phyloP scores from a whole-genome alignment of 2,797 vertebrate genomes.

The Kryptopterus vitreolus region DNA sequence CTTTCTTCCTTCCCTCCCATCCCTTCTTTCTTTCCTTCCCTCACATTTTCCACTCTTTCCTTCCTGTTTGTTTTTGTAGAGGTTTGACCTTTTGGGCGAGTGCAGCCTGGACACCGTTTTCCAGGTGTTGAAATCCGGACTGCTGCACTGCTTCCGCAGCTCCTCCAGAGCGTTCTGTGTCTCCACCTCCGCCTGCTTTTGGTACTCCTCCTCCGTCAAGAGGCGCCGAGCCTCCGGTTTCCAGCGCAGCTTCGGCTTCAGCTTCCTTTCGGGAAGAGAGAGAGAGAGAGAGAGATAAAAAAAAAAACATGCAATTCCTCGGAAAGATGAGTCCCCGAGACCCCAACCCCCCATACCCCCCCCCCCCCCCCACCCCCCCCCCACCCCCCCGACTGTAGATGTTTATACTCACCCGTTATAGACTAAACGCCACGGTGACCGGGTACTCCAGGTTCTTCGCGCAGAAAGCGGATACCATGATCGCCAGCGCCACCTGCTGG shows the following conservation, averaged over 20 bases:
- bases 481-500: slow-evolving; percentile 78
- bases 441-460: slow-evolving; percentile 89
- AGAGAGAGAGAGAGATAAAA: no score
- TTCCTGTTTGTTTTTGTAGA: slow-evolving; percentile 14
- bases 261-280: slow-evolving; percentile 68
- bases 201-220: slow-evolving; percentile 90
- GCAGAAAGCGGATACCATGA: slow-evolving; percentile 80
- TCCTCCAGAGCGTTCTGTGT: slow-evolving; percentile 85
- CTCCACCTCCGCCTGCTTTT: slow-evolving; percentile 84
- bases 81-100: slow-evolving; percentile 87
- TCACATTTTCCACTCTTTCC: no score
- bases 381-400: no score
- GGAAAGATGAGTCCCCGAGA: no score
- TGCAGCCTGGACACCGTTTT: slow-evolving; percentile 84
- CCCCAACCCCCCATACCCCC: no score
- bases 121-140: slow-evolving; percentile 90
- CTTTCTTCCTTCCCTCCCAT: no score
- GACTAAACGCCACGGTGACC: slow-evolving; percentile 56
- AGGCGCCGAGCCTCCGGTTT: slow-evolving; percentile 79
- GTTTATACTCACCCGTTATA: slow-evolving; percentile 65
- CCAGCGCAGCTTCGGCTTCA: slow-evolving; percentile 61
- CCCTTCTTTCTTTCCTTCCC: no score
- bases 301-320: no score
- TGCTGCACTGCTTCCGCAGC: slow-evolving; percentile 82
- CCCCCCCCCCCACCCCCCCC: no score